Evolutionary conservation across 30 jellyfish, hydroid and myxozoan genomes (phyloP), one percentile per base, ranked within the genome.

Genomic region (Aurelia sp.): DNA sequence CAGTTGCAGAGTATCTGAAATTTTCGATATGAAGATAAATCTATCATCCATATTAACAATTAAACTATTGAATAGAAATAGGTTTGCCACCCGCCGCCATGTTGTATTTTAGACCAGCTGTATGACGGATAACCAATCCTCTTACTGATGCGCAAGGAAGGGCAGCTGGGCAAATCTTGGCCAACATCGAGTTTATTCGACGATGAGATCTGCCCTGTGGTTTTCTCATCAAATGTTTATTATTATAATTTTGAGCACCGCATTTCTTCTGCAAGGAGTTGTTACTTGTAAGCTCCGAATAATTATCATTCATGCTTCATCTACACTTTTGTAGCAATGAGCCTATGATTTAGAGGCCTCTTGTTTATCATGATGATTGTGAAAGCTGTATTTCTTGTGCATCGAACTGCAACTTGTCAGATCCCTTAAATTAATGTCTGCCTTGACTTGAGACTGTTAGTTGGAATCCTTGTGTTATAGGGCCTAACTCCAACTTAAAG

Each of bases 101-200:
- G 61, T 53, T 74, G 73, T 47, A 12, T 74, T 44, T 74, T 11
- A 53, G 82, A 57, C 35, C 85, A 74, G 72, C 85, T 74, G 85
- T 40, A 60, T 15, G 41, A 9, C 0, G 41, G 48, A 33, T 55
- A 74, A 55, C 85, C 85, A 74, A 74, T 74, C 44, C 72, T 44
- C 41, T 30, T 47, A 53, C 69, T 17, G 61, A 41, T 18, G 85
- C 73, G 58, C 15, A 52, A 17, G 53, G 19, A 20, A 58, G 16
- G 57, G 85, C 85, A 74, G 85, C 85, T 74, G 85, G 60, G 73
- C 85, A 55, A 74, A 74, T 74, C 69, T 59, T 22, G 69, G 69
- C 69, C 69, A 59, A 59, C 35, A 18, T 59, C 69, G 35, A 59
- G 69, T 59, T 59, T 22, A 59, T 59, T 59, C 35, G 69, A 59